Evolutionary conservation across 30 jellyfish, hydroid and myxozoan genomes (phyloP), one percentile per base, ranked within the genome.

Genomic region (Cassiopea andromeda): DNA sequence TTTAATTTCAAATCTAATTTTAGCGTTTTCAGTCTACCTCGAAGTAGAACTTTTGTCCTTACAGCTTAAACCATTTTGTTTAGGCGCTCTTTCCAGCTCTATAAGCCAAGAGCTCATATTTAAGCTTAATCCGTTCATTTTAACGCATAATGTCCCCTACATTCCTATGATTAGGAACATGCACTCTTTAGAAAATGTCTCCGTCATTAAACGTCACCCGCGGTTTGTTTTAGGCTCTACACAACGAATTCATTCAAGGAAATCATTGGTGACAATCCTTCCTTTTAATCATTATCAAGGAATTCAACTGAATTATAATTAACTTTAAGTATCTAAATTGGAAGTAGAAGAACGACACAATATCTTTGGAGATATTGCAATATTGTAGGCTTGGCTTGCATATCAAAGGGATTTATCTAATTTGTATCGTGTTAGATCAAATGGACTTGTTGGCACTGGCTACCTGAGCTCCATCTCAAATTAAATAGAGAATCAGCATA

Each of bases 31-130:
- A 47, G 86, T 15, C 74, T 12, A 27, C 70, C 46, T 44, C 49
- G 46, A 77, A 77, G 86, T 69, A 18, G 50, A 48, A 38, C 86
- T 50, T 77, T 77, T 77, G 74, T 77, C 71, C 7, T 15, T 77
- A 6, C 16, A 77, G 48, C 27, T 77, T 77, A 77, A 77, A 49
- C 86, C 86, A 54, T 47, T 77, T 77, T 77, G 86, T 43, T 44
- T 44, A 75, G 84, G 70, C 84, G 69, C 84, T 75, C 50, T 49
- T 48, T 77, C 86, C n/a, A 48, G 27, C 72, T 77, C n/a, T 77
- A 45, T 44, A 15, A 77, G 49, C 75, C 70, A 77, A 60, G 50
- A 77, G 50, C 75, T 77, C 75, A 1, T 77, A 50, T 77, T 15
- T 18, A 6, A 50, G 12, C 49, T 47, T 77, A 46, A 77, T 70